Base-by-base conservation (phyloP, 2,113 vertebrate genomes). In the Cyprinodon variegatus region DNA sequence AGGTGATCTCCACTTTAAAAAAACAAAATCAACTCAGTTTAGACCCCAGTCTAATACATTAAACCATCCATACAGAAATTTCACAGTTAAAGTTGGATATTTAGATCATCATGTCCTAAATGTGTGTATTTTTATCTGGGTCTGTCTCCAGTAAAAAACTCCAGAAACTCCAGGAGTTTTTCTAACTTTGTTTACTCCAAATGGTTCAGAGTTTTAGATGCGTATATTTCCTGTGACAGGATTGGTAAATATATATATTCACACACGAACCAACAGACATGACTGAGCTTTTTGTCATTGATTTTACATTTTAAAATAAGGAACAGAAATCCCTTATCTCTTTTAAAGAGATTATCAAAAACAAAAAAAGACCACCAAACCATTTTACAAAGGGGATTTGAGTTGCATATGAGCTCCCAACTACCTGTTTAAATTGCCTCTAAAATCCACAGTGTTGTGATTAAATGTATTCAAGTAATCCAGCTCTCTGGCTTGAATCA, bases 401-500 rank as follows among this genome's bases (percentile, higher is more conserved):
- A 37, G 13, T 17, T 64, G 17, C 9, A 17, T 15, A 0, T 61
- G 22, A 57, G 50, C 17, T n/a, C 36, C 3, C 9, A 41, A 38
- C n/a, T 38, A 22, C 17, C 0, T 62, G 65, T 74, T 75, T 80
- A 37, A n/a, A 70, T 57, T n/a, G 14, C 4, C 20, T 65, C 8
- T 22, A 22, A 22, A 67, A 0, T 37, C 38, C 14, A 0, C 22
- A 50, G 7, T 50, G 8, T 40, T 68, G 45, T 41, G 48, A 37
- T 37, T 9, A 40, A 59, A 69, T 45, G 15, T 20, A 37, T 37
- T 11, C 1, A 48, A 39, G 1, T 40, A 59, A 1, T 74, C 14
- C 40, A 43, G 46, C 45, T 10, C n/a, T 9, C 9, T n/a, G 13
- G 41, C 40, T 78, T 43, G 37, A 0, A 40, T 68, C 20, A 4